Percentiles rank a stretch among this genome's conserved stretches.
Conservation (phyloP, 2,797 vertebrate genomes). For the Acipenser transmontanus region DNA sequence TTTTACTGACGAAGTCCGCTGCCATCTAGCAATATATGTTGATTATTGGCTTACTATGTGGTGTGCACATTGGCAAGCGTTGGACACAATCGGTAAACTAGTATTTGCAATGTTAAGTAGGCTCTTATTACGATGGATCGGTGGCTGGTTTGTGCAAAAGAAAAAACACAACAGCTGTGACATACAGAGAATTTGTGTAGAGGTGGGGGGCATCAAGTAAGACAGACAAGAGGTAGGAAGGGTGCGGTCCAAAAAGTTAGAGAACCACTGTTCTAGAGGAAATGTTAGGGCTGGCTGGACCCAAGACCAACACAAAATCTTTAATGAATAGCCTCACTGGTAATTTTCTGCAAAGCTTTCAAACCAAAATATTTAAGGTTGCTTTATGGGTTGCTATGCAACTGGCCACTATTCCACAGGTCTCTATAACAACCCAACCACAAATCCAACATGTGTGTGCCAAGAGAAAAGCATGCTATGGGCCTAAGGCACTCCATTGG, state of each 20-base stretch:
- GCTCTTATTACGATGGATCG: too few relatives aligned
- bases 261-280: slow-evolving; percentile 11
- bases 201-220: too few relatives aligned
- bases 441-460: slow-evolving; percentile 17
- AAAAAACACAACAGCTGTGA: slow-evolving; percentile 32
- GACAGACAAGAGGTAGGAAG: not conserved
- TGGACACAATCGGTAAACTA: too few relatives aligned
- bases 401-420: slow-evolving; percentile 3
- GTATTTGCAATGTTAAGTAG: too few relatives aligned
- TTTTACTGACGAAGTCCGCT: too few relatives aligned
- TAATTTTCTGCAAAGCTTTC: slow-evolving; percentile 3
- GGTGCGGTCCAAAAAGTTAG: too few relatives aligned
- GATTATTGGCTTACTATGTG: too few relatives aligned
- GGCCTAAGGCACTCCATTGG: not conserved
- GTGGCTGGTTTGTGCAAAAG: slow-evolving; percentile 15
- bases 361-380: slow-evolving; percentile 20
- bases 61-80: too few relatives aligned
- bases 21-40: too few relatives aligned
- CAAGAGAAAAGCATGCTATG: slow-evolving; percentile 17
- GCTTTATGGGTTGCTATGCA: slow-evolving; percentile 17
- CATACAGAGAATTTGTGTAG: slow-evolving; percentile 1
- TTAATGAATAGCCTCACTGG: slow-evolving; percentile 7
- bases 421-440: slow-evolving; percentile 22
- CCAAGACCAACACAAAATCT: slow-evolving; percentile 1
- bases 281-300: slow-evolving; percentile 3